phyloP scores from a whole-genome alignment of 2,113 vertebrate species.

The Phalacrocorax brasilianus region DNA sequence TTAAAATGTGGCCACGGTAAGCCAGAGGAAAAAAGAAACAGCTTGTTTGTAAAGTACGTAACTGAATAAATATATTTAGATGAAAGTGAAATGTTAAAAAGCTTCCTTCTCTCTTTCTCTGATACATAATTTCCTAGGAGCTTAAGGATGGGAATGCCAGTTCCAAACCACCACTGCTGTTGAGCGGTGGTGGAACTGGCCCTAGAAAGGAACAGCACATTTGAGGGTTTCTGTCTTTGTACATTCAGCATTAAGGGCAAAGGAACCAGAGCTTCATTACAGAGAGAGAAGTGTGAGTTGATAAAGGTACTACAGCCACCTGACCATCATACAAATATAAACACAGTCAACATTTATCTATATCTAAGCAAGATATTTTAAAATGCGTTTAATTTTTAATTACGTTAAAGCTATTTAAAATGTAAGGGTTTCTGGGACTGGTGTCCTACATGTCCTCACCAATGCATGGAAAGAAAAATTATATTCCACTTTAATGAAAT shows the following conservation, averaged over 20 bases:
- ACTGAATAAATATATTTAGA: not conserved
- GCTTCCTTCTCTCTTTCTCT: not conserved
- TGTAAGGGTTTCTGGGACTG: not conserved
- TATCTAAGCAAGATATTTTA: not conserved
- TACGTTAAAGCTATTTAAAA: not conserved
- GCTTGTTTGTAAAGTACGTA: not conserved
- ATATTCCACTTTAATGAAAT: constrained; percentile 45
- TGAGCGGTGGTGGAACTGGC: not conserved
- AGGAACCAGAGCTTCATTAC: not conserved
- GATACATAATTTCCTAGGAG: not conserved
- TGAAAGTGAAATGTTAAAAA: not conserved
- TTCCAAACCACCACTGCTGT: not conserved
- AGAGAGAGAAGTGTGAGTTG: not conserved
- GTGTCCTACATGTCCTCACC: not conserved
- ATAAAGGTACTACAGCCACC: not conserved
- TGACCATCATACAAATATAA: not conserved
- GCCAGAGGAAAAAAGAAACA: not conserved
- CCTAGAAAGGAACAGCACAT: not conserved
- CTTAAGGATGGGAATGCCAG: not conserved
- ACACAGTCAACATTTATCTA: not conserved
- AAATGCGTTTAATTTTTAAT: not conserved
- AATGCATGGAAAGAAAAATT: constrained; percentile 1
- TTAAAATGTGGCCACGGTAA: not conserved
- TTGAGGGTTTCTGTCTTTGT: not conserved
- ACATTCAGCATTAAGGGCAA: not conserved